Evolutionary conservation across 1,140 invertebrate genomes (phyloP), one percentile per base, ranked within the genome.

Genomic region (Leptinotarsa defecta): DNA sequence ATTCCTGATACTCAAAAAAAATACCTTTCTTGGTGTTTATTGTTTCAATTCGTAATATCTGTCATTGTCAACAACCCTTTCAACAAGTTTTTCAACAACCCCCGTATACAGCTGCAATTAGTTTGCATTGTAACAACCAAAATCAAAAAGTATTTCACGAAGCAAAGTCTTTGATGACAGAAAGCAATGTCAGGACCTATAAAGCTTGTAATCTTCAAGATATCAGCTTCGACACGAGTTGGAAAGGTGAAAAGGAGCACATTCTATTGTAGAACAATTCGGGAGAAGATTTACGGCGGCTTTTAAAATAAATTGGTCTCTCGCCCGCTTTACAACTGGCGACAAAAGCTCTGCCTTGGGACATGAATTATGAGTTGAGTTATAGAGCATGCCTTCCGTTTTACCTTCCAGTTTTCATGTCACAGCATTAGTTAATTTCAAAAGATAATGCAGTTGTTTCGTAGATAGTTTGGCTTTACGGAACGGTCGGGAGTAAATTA

Each of bases 231-330:
- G 34, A 20, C 65, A 67, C 65, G 65, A 20, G 11, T 17, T 27
- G 22, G 15, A 43, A 24, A 67, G 20, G 22, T 67, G 65, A 67
- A 67, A 43, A 67, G 22, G 15, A 22, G 22, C 65, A 15, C 17
- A 57, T 19, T 57, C 17, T 57, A 57, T 57, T 43, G 65, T 24
- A 24, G 65, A 43, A 67, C 65, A 67, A 57, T 57, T 15, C 65
- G 4, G 2, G 65, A n/a, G 20, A 73, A 73, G 75, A 76, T 76
- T 76, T 76, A 76, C 75, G 43, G 52, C 49, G 20, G 75, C 75
- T 57, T 67, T 76, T 73, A 76, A 76, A 76, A 72, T 73, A 76
- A 76, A 76, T 76, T 76, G 71, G 61, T 73, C 71, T 57, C 62
- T 27, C 27, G 48, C 70, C 65, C 75, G 75, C 64, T 73, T 27